Base-by-base conservation (phyloP, 1,140 invertebrate genomes). In the Latrodectus geometricus region DNA sequence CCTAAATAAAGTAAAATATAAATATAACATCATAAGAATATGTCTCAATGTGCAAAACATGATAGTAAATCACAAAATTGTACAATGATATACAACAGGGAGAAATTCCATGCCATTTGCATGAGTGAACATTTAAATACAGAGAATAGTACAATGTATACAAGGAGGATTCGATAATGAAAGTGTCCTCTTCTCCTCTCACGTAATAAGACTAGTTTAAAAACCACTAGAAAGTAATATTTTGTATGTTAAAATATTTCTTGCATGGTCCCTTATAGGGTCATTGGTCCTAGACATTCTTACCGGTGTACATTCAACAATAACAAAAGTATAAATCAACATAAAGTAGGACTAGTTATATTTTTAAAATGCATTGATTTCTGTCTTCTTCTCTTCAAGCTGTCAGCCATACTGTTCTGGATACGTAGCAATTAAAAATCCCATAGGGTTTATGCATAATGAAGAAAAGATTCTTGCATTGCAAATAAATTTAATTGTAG, bases 1-100 rank as follows among this genome's bases (percentile, higher is more conserved):
- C 54, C 81, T 83, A 83, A 83, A 83, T 83, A 83, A 83, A 83
- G 81, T 83, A 83, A 83, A 83, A 83, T 83, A 83, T 83, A 83
- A 83, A 83, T 83, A 83, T 83, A 83, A 83, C 81, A 83, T 70
- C 81, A 17, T 48, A 83, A 75, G 81, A 65, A 83, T 83, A 83
- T 83, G 81, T 83, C 75, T 83, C 72, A 83, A 75, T 83, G 81
- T 83, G 81, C 81, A 83, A 83, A 83, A 83, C 72, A 83, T 83
- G 81, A 83, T 75, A 72, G 61, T 83, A 83, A 83, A 83, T 83
- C 72, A 83, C 81, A 83, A 83, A 68, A 35, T 83, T 73, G 69
- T 83, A 83, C 72, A 72, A 83, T 83, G 72, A 83, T 83, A 75
- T 83, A 61, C 72, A 83, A 83, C 81, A 83, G 73, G 81, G 35